Evolutionary conservation across 1,140 invertebrate species (phyloP), one percentile per base, ranked within the genome.

Genomic region (Ceratosolen solmsi): DNA sequence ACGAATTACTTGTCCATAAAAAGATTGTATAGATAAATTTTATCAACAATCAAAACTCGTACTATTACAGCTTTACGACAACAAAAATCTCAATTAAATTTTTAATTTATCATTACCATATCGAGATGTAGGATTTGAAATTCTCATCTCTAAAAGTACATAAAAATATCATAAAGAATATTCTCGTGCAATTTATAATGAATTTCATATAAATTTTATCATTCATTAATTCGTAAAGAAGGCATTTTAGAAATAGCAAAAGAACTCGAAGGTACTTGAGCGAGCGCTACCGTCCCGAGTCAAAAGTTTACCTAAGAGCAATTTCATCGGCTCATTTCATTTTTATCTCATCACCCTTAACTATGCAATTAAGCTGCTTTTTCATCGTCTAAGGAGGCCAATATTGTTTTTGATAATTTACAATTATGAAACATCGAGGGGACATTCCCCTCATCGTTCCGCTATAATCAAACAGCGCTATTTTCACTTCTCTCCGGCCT

Each of bases 251-350:
- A 33, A 38, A 41, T 3, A 38, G 36, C 25, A 56, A 22, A 65
- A 60, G 15, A n/a, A 49, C n/a, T 71, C 27, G 13, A 71, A 41
- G 58, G 58, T 46, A 51, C 36, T 65, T 9, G 20, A 46, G 25
- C 25, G 25, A 58, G 36, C 11, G n/a, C 33, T 13, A 33, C 58
- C 17, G 7, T 0, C 8, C 15, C 33, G 25, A 63, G 25, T 46
- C 5, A 5, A 77, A 77, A 77, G 74, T 77, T 77, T 77, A 9
- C 74, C 0, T 49, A 65, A 77, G 36, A 65, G 58, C 74, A 63
- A 65, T 65, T 51, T 63, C 38, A 65, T 65, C 56, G 22, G 15
- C 38, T 65, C 75, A 49, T 68, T 68, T 78, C 1, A 68, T 36
- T 65, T 65, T 68, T 56, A 9, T 22, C 49, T 36, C 17, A 27